Percentiles rank a stretch among this genome's conserved stretches.
These are phyloP conservation scores for Solenodon paradoxus DNA, from an alignment of 2,113 vertebrate genomes.

Conservation along the genomic window DNA sequence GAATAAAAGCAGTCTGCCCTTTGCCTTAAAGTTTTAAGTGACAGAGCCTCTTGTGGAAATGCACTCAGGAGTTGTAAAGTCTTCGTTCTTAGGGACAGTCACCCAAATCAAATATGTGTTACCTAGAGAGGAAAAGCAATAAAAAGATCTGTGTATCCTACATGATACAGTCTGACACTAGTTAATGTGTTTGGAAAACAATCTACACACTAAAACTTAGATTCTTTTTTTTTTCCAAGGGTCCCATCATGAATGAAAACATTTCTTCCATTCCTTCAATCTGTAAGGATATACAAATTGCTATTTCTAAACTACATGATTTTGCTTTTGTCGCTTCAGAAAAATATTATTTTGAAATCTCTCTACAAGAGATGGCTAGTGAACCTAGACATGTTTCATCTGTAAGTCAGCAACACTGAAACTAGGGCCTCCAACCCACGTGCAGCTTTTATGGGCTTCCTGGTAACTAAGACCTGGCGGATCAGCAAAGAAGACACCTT, in stretches of 20 bases:
- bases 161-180: background rate
- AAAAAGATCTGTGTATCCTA: background rate
- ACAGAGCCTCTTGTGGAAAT: background rate
- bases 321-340: background rate
- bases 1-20: background rate
- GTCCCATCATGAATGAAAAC: background rate
- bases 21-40: conserved; percentile 12
- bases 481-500: background rate
- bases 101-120: conserved; percentile 1
- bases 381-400: background rate
- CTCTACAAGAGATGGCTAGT: background rate
- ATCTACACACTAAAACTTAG: background rate
- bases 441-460: background rate
- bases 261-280: background rate
- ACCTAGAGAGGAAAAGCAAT: background rate
- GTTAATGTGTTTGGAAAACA: background rate
- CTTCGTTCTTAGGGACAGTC: background rate
- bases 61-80: background rate
- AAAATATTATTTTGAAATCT: background rate
- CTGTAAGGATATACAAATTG: background rate
- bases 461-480: background rate
- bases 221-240: background rate
- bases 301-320: background rate
- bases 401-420: background rate
- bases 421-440: background rate